These are phyloP conservation scores for Geophilus truncorum DNA, from an alignment of 2,888 invertebrate species.

Conservation along the genomic window DNA sequence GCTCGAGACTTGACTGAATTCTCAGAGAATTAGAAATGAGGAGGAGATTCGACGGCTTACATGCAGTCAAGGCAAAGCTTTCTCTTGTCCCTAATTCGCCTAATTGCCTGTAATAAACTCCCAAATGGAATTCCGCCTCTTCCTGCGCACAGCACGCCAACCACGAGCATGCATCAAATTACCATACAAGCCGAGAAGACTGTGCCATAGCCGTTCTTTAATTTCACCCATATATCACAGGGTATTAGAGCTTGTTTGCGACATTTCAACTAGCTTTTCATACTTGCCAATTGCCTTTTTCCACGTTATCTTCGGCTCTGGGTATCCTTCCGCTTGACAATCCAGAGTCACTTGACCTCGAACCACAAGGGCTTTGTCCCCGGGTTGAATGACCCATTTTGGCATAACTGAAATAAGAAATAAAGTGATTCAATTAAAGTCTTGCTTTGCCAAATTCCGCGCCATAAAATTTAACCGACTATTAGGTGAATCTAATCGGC, in stretches of 20 bases:
- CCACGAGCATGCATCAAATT: neutral
- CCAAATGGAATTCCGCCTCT: constrained; percentile 4
- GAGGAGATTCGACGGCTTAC: constrained; percentile 22
- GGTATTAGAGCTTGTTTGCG: neutral
- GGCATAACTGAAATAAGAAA: constrained; percentile 20
- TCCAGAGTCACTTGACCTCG: constrained; percentile 25
- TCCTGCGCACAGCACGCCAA: neutral
- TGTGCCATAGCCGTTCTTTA: neutral
- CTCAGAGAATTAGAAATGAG: constrained; percentile 12
- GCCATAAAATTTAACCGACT: too few species aligned
- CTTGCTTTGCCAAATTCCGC: too few species aligned
- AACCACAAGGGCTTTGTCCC: constrained; percentile 22
- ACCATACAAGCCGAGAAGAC: neutral
- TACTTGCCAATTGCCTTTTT: constrained; percentile 34
- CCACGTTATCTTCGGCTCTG: constrained; percentile 19
- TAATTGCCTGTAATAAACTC: constrained; percentile 27
- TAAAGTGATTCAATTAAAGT: too few species aligned
- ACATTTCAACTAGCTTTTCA: constrained; percentile 10
- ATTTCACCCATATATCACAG: neutral
- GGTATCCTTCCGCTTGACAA: constrained; percentile 31
- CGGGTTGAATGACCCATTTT: constrained; percentile 28
- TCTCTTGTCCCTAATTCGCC: constrained; percentile 27
- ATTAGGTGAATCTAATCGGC: too few species aligned
- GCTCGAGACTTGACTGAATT: constrained; percentile 8
- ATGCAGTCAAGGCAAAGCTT: constrained; percentile 18